Evolutionary conservation across 2,113 vertebrate genomes (phyloP).

Genomic region (Datnioides undecimradiatus): DNA sequence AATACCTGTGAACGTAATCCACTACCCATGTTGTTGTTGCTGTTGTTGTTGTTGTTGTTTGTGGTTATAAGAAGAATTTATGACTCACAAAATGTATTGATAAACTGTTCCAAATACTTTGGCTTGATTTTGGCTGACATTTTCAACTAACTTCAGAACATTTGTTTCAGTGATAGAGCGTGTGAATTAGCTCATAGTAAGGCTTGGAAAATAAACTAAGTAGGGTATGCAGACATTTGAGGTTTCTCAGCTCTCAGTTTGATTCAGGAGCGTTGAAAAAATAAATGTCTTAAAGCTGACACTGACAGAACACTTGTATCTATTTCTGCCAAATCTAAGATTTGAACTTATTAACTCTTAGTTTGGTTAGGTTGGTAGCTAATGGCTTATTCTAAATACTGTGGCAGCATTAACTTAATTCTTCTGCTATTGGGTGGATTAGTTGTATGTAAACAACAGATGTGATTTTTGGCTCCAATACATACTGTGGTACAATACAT

Average conservation of each 20-base stretch:
- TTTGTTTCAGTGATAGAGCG: background rate
- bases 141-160: background rate
- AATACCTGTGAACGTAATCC: slow-evolving; percentile 21
- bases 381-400: background rate
- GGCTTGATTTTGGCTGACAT: slow-evolving; percentile 17
- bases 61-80: slow-evolving; percentile 3
- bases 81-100: slow-evolving; percentile 31
- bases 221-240: background rate
- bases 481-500: background rate
- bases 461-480: background rate
- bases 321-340: background rate
- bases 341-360: background rate
- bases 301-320: background rate
- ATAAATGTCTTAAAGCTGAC: background rate
- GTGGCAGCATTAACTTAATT: background rate
- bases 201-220: background rate
- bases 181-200: background rate
- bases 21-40: no score
- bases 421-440: background rate
- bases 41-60: background rate
- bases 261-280: background rate
- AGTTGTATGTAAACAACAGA: no score
- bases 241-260: background rate
- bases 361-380: background rate
- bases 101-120: slow-evolving; percentile 26